Evolutionary conservation across 2,888 invertebrate species (phyloP).

Genomic region (Prosapia bicincta): DNA sequence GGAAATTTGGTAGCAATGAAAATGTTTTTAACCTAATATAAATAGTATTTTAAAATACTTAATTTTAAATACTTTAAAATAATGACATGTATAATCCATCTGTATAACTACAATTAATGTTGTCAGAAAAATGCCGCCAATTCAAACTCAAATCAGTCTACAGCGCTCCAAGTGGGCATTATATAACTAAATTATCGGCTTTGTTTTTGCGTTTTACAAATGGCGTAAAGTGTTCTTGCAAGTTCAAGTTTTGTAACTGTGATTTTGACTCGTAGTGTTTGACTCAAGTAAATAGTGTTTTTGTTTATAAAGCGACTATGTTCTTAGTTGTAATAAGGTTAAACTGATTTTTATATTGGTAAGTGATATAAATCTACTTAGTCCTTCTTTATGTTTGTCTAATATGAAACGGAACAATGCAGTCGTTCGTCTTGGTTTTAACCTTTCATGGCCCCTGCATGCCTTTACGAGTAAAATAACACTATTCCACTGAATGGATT

Average conservation of each 20-base stretch:
- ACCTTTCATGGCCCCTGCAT: background rate
- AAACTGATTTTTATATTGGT: background rate
- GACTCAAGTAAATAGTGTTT: background rate
- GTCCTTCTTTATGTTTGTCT: no score
- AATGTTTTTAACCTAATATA: no score
- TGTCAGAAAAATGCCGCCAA: background rate
- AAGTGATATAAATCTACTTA: background rate
- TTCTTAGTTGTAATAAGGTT: background rate
- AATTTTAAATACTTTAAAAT: no score
- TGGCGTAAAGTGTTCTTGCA: background rate
- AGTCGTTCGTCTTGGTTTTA: background rate
- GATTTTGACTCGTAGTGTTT: background rate
- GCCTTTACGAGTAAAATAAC: background rate
- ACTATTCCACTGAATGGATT: no score
- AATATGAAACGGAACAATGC: no score
- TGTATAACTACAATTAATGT: no score
- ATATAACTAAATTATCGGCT: background rate
- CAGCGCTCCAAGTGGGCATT: background rate
- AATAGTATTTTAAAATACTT: no score
- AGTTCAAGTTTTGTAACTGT: background rate
- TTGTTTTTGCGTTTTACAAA: background rate
- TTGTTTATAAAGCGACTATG: background rate
- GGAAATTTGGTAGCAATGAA: no score
- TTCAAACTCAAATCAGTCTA: background rate
- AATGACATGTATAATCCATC: no score